phyloP scores from a whole-genome alignment of 2,113 vertebrate genomes.

The Ciconia maguari region DNA sequence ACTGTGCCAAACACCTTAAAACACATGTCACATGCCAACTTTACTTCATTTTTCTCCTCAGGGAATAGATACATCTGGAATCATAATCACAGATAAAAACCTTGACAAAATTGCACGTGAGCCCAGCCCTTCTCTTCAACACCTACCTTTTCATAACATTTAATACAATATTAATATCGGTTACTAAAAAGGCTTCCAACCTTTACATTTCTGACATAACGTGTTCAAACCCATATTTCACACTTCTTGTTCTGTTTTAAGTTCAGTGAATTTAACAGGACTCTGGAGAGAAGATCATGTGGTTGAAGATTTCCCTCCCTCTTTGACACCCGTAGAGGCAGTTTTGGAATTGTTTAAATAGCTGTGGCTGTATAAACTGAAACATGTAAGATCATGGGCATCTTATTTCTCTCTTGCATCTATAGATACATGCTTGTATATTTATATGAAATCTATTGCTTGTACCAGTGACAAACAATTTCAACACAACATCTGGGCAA shows the following conservation, averaged over 20 bases:
- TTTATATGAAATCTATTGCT: not conserved
- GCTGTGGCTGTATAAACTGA: conserved; percentile 46
- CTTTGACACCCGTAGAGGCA: conserved; percentile 71
- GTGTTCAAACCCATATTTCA: conserved; percentile 80
- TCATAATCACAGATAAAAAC: conserved; percentile 82
- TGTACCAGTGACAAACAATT: not conserved
- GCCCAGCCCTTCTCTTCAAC: conserved; percentile 70
- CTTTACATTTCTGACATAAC: conserved; percentile 75
- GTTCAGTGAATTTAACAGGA: conserved; percentile 81
- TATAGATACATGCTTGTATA: not conserved
- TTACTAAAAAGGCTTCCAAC: conserved; percentile 79
- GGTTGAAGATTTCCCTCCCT: conserved; percentile 77
- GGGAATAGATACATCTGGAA: conserved; percentile 81
- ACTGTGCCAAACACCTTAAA: conserved; percentile 81
- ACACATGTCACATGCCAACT: conserved; percentile 81
- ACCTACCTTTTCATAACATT: conserved; percentile 77
- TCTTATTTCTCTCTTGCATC: not conserved
- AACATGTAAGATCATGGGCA: not conserved
- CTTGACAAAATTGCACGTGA: conserved; percentile 80
- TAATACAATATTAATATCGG: conserved; percentile 82
- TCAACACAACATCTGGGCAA: conserved; percentile 34
- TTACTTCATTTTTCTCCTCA: conserved; percentile 74
- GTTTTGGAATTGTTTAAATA: conserved; percentile 76
- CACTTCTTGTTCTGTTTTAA: conserved; percentile 82
- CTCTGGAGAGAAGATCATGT: conserved; percentile 78